Base-by-base conservation (phyloP, 2,888 invertebrate species). In the Tanytarsus gracilentus region DNA sequence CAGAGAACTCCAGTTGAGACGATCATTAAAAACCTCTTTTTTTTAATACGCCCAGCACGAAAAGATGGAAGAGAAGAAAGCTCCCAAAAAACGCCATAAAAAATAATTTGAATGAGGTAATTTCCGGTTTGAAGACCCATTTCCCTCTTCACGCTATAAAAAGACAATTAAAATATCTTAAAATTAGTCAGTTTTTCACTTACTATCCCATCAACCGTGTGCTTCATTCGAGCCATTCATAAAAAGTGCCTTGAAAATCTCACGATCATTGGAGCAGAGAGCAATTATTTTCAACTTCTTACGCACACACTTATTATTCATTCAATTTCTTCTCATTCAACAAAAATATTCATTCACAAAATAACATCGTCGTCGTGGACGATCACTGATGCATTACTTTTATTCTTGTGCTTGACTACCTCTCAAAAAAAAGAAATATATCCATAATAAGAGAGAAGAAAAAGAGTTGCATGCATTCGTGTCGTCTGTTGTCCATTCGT, bases 141-240 rank as follows among this genome's bases (percentile, higher is more conserved):
- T 44, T 44, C 44, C n/a, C 44, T 44, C 23, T 44, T 44, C 44
- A 44, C 44, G 44, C 44, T 44, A 44, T 44, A 44, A 44, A 44
- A 44, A 18, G 23, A 44, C 40, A 40, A 40, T 40, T 40, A 40
- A 40, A 36, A 16, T 36, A 14, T 9, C 14, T 33, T 4, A 44
- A 44, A 23, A 44, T 44, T 44, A 44, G 44, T 44, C 44, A 44
- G 44, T 11, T 44, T 23, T 44, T 44, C 44, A n/a, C n/a, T n/a
- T n/a, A n/a, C n/a, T n/a, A n/a, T n/a, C n/a, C n/a, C n/a, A n/a
- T n/a, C n/a, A n/a, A n/a, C n/a, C n/a, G n/a, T n/a, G n/a, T n/a
- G n/a, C n/a, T 44, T 44, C 1, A 18, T 44, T 33, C 6, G 9
- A 4, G n/a, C 3, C 40, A 18, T 18, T 44, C 21, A 16, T 2